Conservation (phyloP, 2,113 vertebrate genomes). For the Oncorhynchus tshawytscha region DNA sequence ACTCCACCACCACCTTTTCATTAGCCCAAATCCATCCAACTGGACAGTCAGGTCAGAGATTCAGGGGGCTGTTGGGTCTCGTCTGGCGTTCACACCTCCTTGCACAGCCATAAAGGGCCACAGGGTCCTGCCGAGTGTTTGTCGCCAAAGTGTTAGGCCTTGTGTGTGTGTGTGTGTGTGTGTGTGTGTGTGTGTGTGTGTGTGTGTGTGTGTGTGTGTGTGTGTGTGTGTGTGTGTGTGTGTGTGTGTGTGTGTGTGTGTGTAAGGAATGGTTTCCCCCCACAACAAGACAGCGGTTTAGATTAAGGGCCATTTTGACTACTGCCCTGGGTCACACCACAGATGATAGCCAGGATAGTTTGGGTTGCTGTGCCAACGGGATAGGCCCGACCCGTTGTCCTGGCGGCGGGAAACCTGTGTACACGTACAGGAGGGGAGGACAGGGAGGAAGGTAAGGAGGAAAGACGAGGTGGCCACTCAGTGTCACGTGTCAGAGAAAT, state of each 20-base stretch:
- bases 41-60: conserved; percentile 57
- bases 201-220: no score
- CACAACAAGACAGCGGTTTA: conserved; percentile 65
- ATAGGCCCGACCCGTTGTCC: conserved; percentile 51
- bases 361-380: conserved; percentile 70
- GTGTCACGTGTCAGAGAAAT: not conserved
- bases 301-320: conserved; percentile 70
- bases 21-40: conserved; percentile 71
- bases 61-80: conserved; percentile 30
- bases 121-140: not conserved
- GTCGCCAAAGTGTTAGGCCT: no score
- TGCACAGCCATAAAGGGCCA: conserved; percentile 58
- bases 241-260: conserved; percentile 35
- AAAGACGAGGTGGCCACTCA: not conserved
- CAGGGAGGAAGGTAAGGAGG: conserved; percentile 12
- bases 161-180: no score
- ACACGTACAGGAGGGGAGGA: conserved; percentile 42
- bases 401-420: conserved; percentile 54
- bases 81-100: conserved; percentile 65
- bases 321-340: conserved; percentile 66
- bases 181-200: no score
- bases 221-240: not conserved
- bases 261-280: conserved; percentile 68
- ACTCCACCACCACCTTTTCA: conserved; percentile 60
- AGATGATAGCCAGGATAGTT: conserved; percentile 72